phyloP scores from a whole-genome alignment of 1,140 invertebrate genomes.

The Sitophilus oryzae region DNA sequence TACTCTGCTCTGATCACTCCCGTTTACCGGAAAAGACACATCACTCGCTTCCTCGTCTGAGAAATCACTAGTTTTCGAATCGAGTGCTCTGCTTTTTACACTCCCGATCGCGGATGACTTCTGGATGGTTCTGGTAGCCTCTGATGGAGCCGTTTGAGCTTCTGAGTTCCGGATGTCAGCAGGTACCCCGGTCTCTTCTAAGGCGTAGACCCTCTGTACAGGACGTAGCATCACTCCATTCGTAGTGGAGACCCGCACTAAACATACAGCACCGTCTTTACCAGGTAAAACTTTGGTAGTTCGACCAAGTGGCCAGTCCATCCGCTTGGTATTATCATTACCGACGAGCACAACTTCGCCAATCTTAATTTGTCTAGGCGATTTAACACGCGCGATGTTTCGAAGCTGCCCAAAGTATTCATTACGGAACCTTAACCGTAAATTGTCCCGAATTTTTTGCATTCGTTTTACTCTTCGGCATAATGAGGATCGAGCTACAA shows the following conservation, averaged over 20 bases:
- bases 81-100: too few species aligned
- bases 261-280: constrained; percentile 7
- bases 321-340: constrained; percentile 13
- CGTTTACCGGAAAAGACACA: too few species aligned
- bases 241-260: constrained; percentile 2
- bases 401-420: constrained; percentile 21
- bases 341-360: constrained; percentile 14
- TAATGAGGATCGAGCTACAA: constrained; percentile 1
- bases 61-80: too few species aligned
- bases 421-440: constrained; percentile 12
- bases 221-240: constrained; percentile 5
- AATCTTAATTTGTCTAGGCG: background rate
- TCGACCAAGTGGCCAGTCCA: too few species aligned
- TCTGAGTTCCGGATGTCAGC: too few species aligned
- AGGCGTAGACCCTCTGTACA: constrained; percentile 13
- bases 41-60: too few species aligned
- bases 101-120: too few species aligned
- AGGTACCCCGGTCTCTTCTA: too few species aligned
- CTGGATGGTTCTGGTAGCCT: too few species aligned
- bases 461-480: constrained; percentile 4
- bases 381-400: background rate
- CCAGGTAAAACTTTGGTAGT: constrained; percentile 14
- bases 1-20: too few species aligned
- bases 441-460: constrained; percentile 6
- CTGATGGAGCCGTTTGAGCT: too few species aligned